Percentiles rank a stretch among this genome's conserved stretches.
Evolutionary conservation across 2,113 vertebrate genomes (phyloP).

Genomic region (Cryptotis parvus): DNA sequence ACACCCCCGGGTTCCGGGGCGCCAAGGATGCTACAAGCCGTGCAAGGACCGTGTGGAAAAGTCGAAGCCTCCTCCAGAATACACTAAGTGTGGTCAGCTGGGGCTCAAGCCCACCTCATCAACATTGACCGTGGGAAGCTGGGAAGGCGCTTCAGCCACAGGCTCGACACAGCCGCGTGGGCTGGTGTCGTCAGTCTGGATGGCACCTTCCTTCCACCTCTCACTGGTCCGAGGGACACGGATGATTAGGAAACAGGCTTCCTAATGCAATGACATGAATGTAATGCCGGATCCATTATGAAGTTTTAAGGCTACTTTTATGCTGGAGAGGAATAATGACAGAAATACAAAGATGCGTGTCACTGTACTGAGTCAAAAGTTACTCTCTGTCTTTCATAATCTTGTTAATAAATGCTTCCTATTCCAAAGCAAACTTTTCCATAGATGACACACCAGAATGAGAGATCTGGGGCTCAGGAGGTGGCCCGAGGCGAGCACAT

Average conservation of each 20-base stretch:
- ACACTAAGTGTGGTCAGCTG: background rate
- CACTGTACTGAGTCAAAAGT: too few species aligned
- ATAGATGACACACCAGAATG: background rate
- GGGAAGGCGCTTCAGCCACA: background rate
- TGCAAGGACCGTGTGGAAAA: too few species aligned
- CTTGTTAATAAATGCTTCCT: background rate
- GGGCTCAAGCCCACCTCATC: background rate
- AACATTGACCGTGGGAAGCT: too few species aligned
- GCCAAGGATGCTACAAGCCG: conserved; percentile 84
- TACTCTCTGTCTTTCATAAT: too few species aligned
- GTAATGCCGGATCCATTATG: background rate
- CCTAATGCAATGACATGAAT: background rate
- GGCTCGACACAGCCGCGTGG: accelerated
- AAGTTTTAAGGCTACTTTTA: background rate
- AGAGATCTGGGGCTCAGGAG: background rate
- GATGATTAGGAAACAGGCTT: background rate
- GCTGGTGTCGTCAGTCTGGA: background rate
- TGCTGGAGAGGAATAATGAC: background rate
- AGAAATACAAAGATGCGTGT: background rate
- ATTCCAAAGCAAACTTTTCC: background rate
- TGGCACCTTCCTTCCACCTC: background rate
- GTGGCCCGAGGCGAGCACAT: too few species aligned
- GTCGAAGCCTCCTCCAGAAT: background rate
- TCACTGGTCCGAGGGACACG: background rate
- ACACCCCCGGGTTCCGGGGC: conserved; percentile 86